Evolutionary conservation across 2,888 invertebrate genomes (phyloP).

Genomic region (Hydrotaea cyrtoneurina): DNA sequence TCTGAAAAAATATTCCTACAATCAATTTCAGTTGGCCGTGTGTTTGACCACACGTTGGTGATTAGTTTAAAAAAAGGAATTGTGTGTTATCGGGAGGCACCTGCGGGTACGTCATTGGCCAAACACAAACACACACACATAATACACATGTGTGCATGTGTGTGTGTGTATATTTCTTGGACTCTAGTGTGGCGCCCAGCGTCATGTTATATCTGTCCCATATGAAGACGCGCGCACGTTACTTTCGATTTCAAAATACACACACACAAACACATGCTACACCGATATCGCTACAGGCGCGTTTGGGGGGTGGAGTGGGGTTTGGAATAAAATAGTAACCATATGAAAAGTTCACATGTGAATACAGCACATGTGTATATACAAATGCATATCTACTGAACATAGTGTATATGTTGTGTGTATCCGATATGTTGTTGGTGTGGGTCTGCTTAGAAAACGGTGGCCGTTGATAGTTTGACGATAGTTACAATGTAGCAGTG

Average conservation of each 20-base stretch:
- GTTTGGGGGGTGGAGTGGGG: background rate
- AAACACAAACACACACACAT: too few relatives aligned
- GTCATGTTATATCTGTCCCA: constrained; percentile 11
- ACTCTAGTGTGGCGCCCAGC: too few relatives aligned
- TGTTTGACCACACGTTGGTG: too few relatives aligned
- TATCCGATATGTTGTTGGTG: constrained; percentile 1
- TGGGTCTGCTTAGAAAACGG: background rate
- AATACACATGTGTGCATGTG: too few relatives aligned
- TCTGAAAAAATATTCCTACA: too few relatives aligned
- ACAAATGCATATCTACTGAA: background rate
- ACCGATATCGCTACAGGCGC: too few relatives aligned
- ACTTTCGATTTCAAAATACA: constrained; percentile 61
- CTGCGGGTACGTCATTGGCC: too few relatives aligned
- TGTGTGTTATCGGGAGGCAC: too few relatives aligned
- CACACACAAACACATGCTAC: background rate
- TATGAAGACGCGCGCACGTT: constrained; percentile 57
- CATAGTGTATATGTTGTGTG: background rate
- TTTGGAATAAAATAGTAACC: background rate
- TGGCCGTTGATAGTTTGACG: constrained; percentile 60
- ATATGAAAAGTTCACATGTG: background rate
- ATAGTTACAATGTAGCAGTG: constrained; percentile 53
- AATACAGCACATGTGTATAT: background rate
- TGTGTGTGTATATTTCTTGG: too few relatives aligned
- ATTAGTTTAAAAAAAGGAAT: too few relatives aligned
- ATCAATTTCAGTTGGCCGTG: too few relatives aligned